Base-by-base conservation (phyloP, 2,888 invertebrate genomes). In the Scaptodrosophila latifasciaeformis region DNA sequence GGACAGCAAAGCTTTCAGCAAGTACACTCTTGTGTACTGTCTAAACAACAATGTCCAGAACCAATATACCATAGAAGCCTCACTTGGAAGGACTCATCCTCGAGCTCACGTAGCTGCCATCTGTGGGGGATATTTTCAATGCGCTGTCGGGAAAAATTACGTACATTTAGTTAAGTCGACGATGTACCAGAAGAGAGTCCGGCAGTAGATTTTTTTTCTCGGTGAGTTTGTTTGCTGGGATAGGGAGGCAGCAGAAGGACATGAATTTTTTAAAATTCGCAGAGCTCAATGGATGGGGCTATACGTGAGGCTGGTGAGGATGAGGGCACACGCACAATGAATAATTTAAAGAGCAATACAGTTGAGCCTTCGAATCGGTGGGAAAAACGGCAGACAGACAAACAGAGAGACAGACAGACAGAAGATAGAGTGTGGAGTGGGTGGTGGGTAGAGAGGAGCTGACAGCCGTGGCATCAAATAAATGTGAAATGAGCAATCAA, bases 401-500 rank as follows among this genome's bases (percentile, higher is more conserved):
- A 39, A 43, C 6, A 9, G 39, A 15, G 12, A 31, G 31, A 49
- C 18, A 42, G 19, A 12, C 15, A 17, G 18, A 21, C 43, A 43
- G 43, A 43, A 43, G 24, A 12, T 13, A 24, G 4, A 24, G 4
- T 24, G 24, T 7, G 24, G 7, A 24, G 24, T 7, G 24, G 24
- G 4, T 7, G 35, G 65, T 24, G 39, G 48, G 24, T 7, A 7
- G 30, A 34, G 5, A 31, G 48, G 45, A 34, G 35, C 30, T 37
- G 56, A 15, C 47, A 19, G 27, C 15, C 44, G 53, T 58, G 69
- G 59, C 72, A 72, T 77, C 80, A 74, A 76, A 80, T 80, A 76
- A 75, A 76, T 77, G 81, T 78, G 75, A 69, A 77, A 82, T 74
- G 82, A 81, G 78, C 81, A 82, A 79, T 79, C 82, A 79, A 79